A percentile compares a stretch with the other conserved stretches of the same genome.
These are phyloP conservation scores for Priapulus caudatus DNA, from an alignment of 2,888 invertebrate species.

Conservation along the genomic window DNA sequence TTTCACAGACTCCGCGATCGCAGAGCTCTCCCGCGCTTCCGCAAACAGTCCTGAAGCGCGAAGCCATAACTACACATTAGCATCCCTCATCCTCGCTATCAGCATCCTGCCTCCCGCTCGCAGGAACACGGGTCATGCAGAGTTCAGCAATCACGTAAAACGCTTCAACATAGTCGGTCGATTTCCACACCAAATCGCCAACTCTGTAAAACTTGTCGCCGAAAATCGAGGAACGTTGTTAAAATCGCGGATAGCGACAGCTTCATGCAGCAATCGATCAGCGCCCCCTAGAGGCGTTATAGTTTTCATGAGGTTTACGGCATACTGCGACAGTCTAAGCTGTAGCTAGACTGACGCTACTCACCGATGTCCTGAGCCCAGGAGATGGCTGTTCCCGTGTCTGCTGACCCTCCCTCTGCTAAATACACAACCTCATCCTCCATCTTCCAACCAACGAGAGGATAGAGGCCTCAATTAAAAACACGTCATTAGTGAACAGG, in stretches of 20 bases:
- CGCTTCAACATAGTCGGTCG: too few species aligned
- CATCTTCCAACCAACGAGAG: slow-evolving; percentile 74
- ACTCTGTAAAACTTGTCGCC: slow-evolving; percentile 17
- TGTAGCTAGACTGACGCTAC: too few species aligned
- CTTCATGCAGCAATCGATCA: too few species aligned
- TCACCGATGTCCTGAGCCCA: slow-evolving; percentile 51
- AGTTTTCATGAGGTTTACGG: too few species aligned
- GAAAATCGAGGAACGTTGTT: background rate
- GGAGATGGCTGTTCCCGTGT: slow-evolving; percentile 71
- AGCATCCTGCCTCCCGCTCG: too few species aligned
- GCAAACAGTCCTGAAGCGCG: slow-evolving; percentile 49
- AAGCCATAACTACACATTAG: slow-evolving; percentile 20
- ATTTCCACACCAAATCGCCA: slow-evolving; percentile 15
- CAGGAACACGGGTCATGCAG: too few species aligned
- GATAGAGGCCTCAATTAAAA: slow-evolving; percentile 56
- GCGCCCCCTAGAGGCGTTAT: too few species aligned
- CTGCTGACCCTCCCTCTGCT: slow-evolving; percentile 74
- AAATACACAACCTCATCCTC: slow-evolving; percentile 51
- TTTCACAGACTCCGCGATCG: slow-evolving; percentile 53
- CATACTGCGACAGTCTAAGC: too few species aligned
- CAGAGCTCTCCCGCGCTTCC: slow-evolving; percentile 51
- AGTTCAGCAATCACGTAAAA: too few species aligned
- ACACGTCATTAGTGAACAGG: too few species aligned
- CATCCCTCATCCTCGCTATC: too few species aligned
- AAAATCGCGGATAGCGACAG: too few species aligned